A percentile compares a stretch with the other conserved stretches of the same genome.
These are phyloP conservation scores for Psittacula echo DNA, from an alignment of 2,797 vertebrate species.

Conservation along the genomic window DNA sequence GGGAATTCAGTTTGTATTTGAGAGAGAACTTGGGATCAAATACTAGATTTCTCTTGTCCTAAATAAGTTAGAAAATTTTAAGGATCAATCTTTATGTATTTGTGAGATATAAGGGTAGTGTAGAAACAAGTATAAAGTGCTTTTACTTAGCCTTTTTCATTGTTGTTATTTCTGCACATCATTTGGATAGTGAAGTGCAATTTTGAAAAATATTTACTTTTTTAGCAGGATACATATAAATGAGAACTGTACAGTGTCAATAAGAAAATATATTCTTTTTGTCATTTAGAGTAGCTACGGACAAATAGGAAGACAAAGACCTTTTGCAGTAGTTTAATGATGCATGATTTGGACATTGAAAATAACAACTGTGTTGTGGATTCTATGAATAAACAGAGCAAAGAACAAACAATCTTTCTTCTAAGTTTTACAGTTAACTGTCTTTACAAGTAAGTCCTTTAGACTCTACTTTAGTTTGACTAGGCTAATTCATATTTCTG, in stretches of 20 bases:
- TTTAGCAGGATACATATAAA: background rate
- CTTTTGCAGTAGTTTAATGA: background rate
- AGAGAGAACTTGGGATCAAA: rapidly evolving
- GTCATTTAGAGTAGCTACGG: background rate
- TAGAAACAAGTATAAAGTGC: background rate
- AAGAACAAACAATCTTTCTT: background rate
- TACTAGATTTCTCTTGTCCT: background rate
- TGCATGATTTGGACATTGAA: background rate
- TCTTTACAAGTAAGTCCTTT: background rate
- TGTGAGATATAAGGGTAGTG: background rate
- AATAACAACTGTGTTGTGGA: background rate
- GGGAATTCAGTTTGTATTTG: background rate
- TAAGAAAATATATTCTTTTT: background rate
- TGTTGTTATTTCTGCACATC: background rate
- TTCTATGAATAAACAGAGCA: background rate
- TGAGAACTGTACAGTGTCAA: background rate
- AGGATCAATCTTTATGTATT: rapidly evolving
- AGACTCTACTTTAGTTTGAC: background rate
- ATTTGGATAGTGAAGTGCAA: background rate
- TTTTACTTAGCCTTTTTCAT: background rate
- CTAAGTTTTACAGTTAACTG: background rate
- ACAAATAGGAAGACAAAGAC: background rate
- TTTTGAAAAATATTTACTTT: background rate
- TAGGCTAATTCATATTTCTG: background rate
- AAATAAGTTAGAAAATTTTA: background rate